Evolutionary conservation across 2,888 invertebrate species (phyloP), one percentile per base, ranked within the genome.

Genomic region (Ormyrus nitidulus): DNA sequence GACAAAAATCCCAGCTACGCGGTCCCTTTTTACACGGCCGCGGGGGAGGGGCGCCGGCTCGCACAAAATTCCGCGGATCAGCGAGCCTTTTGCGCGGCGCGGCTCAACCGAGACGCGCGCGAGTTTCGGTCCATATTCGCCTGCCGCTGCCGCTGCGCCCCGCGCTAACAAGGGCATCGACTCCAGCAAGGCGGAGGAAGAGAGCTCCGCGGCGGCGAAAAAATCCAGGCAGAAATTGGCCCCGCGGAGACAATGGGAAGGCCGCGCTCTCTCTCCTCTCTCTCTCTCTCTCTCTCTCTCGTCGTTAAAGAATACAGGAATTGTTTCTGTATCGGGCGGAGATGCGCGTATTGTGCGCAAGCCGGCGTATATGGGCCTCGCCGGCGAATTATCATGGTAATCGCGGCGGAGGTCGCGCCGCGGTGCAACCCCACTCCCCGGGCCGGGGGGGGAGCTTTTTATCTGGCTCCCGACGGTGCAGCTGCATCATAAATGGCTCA

Each of bases 361-460:
- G 1, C 19, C 19, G 19, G 54, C 69, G 65, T 66, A 72, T 71
- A 66, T 65, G 70, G 77, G 7, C 68, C 68, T 59, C n/a, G 13
- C 5, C 51, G 48, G n/a, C 86, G 87, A 86, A 87, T 87, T 86
- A 87, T 87, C 87, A 86, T 87, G 85, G 87, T 86, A 86, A 87
- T 87, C 86, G 82, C 81, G 83, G 81, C 82, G 80, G 84, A 84
- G 85, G 85, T 86, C 85, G 84, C 82, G 19, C 82, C 8, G 81
- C 83, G 86, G 86, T 86, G 84, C 85, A 85, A 84, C 83, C 7
- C 54, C n/a, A 58, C 48, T 5, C 61, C 0, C n/a, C 54, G 10
- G 6, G 8, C 19, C 44, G 1, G 19, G 19, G 19, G 19, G 10
- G 2, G 1, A 11, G 0, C 53, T 19, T 51, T 66, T 13, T 48